A percentile compares a stretch with the other conserved stretches of the same genome.
Conservation (phyloP, 2,888 invertebrate species). For the Zygothrica quintamaculata region DNA sequence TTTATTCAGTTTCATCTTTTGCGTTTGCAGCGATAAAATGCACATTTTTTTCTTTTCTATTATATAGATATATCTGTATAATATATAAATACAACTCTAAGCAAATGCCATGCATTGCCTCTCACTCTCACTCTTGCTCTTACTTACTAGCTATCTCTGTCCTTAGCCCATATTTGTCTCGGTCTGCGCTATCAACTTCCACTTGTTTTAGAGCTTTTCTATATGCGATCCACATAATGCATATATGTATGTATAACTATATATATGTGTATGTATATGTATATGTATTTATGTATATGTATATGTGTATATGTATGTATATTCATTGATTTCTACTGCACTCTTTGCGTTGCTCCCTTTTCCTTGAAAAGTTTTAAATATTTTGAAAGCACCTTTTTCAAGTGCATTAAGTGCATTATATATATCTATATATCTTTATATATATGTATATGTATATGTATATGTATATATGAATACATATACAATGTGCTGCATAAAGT, state of each 20-base stretch:
- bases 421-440: not conserved
- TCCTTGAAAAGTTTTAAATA: conserved; percentile 7
- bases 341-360: conserved; percentile 21
- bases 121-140: conserved; percentile 10
- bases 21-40: conserved; percentile 36
- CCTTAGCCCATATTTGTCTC: too few species aligned
- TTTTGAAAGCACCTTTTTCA: not conserved
- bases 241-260: not conserved
- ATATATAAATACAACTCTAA: conserved; percentile 16
- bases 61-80: too few species aligned
- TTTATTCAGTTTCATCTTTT: conserved; percentile 13
- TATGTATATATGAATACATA: not conserved
- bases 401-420: not conserved
- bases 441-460: not conserved
- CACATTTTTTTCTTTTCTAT: not conserved
- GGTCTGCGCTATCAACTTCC: conserved; percentile 21
- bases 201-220: conserved; percentile 23
- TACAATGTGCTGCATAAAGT: too few species aligned
- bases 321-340: too few species aligned
- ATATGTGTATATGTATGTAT: not conserved
- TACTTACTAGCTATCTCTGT: too few species aligned
- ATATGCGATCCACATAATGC: too few species aligned
- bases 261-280: not conserved
- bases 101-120: conserved; percentile 19
- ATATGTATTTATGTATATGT: conserved; percentile 4